phyloP scores from a whole-genome alignment of 2,888 invertebrate species.

The Platycnemis pennipes region DNA sequence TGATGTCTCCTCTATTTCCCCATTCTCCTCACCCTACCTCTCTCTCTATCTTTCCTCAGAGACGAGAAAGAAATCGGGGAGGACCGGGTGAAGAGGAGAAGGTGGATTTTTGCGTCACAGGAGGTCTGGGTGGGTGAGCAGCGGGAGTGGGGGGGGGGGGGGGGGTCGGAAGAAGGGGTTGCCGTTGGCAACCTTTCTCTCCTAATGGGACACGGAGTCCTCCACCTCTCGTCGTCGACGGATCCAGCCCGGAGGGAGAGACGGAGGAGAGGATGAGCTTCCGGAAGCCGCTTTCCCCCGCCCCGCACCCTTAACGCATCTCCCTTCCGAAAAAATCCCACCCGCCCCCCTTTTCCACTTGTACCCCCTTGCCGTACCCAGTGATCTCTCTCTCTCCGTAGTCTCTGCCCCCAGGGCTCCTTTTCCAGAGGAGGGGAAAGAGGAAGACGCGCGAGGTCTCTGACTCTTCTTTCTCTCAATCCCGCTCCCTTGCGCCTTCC shows the following conservation, averaged over 20 bases:
- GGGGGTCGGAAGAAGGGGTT: slow-evolving; percentile 28
- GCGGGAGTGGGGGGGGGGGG: background rate
- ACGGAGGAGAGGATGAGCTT: slow-evolving; percentile 46
- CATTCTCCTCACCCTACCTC: background rate
- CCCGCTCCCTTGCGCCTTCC: background rate
- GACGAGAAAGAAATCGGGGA: background rate
- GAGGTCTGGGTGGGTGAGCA: background rate
- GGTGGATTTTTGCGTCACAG: background rate
- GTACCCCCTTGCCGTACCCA: background rate
- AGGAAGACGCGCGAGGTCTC: slow-evolving; percentile 1
- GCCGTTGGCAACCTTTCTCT: slow-evolving; percentile 67
- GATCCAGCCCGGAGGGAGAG: slow-evolving; percentile 57
- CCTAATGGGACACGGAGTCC: slow-evolving; percentile 68
- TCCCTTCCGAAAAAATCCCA: background rate
- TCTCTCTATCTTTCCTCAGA: background rate
- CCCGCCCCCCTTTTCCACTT: background rate
- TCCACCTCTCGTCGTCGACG: slow-evolving; percentile 41
- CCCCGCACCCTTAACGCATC: background rate
- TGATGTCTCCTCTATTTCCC: slow-evolving; percentile 31
- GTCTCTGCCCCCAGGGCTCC: slow-evolving; percentile 39
- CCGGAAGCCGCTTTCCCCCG: slow-evolving; percentile 33
- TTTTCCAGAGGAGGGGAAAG: background rate
- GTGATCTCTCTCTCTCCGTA: background rate
- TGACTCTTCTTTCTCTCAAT: slow-evolving; percentile 36
- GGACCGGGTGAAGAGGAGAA: background rate